A percentile compares a stretch with the other conserved stretches of the same genome.
Evolutionary conservation across 2,113 vertebrate species (phyloP).

Genomic region (Podarcis raffonei): DNA sequence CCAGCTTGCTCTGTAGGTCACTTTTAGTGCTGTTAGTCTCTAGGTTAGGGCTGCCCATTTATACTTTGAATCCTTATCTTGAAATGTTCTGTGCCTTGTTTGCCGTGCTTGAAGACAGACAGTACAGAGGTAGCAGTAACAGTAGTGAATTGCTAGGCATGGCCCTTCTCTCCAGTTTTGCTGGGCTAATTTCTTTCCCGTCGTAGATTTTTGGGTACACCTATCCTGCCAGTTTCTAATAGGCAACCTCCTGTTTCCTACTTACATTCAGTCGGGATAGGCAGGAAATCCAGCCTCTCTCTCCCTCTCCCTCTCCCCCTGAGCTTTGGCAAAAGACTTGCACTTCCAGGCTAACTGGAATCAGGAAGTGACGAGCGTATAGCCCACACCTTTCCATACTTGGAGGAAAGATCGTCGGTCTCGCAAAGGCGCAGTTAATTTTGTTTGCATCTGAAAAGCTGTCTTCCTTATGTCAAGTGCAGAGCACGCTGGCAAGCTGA

Average conservation of each 20-base stretch:
- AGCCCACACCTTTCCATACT: conserved; percentile 51
- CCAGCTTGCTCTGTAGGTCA: not conserved
- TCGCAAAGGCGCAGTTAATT: conserved; percentile 48
- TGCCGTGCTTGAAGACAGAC: conserved; percentile 52
- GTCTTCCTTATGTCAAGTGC: conserved; percentile 35
- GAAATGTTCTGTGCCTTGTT: conserved; percentile 30
- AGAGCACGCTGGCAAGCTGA: conserved; percentile 18
- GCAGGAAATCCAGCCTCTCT: conserved; percentile 58
- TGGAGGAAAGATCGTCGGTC: conserved; percentile 55
- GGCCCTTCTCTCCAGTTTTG: conserved; percentile 41
- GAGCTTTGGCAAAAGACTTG: conserved; percentile 55
- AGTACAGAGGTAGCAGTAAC: conserved; percentile 35
- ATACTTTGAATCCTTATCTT: not conserved
- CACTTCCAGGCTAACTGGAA: conserved; percentile 69
- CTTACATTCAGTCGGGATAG: conserved; percentile 53
- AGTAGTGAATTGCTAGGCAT: conserved; percentile 46
- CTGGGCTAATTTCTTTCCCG: conserved; percentile 53
- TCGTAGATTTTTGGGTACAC: conserved; percentile 55
- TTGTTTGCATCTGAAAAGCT: conserved; percentile 30
- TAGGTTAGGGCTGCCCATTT: conserved; percentile 31
- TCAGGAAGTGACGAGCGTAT: conserved; percentile 63
- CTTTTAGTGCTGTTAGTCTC: not conserved
- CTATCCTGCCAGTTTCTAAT: conserved; percentile 46
- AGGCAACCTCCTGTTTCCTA: conserved; percentile 56
- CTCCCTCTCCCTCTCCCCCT: conserved; percentile 31